Conservation (phyloP, 1,140 invertebrate genomes). For the Pseudomyrmex concolor region DNA sequence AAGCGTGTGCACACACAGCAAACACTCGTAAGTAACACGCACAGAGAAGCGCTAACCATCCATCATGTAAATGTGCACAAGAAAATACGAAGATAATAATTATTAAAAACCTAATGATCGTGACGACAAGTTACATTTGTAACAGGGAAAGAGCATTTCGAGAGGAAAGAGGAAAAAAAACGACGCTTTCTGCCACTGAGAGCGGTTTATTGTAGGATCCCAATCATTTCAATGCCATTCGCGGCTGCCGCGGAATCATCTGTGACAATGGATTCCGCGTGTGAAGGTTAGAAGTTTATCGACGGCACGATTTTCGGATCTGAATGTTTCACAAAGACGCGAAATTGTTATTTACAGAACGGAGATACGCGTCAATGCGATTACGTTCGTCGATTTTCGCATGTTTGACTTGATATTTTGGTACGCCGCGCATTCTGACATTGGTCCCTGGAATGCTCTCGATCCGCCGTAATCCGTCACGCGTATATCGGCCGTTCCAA, state of each 20-base stretch:
- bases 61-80: conserved; percentile 5
- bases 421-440: conserved; percentile 63
- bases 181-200: too few relatives aligned
- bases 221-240: not conserved
- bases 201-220: too few relatives aligned
- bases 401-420: conserved; percentile 66
- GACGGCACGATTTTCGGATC: not conserved
- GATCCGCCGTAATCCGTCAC: conserved; percentile 32
- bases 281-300: conserved; percentile 68
- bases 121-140: not conserved
- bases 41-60: not conserved
- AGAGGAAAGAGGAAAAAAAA: not conserved
- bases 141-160: not conserved
- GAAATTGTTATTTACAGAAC: not conserved
- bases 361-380: not conserved
- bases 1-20: not conserved
- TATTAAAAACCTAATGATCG: not conserved
- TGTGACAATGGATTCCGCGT: conserved; percentile 59
- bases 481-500: not conserved
- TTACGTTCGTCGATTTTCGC: conserved; percentile 1
- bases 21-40: not conserved
- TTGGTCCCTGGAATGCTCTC: conserved; percentile 68
- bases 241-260: conserved; percentile 23
- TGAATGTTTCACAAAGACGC: conserved; percentile 4
- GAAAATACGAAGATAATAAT: conserved; percentile 14